A percentile compares a stretch with the other conserved stretches of the same genome.
Evolutionary conservation across 2,113 vertebrate genomes (phyloP).

Genomic region (Menidia beryllina): DNA sequence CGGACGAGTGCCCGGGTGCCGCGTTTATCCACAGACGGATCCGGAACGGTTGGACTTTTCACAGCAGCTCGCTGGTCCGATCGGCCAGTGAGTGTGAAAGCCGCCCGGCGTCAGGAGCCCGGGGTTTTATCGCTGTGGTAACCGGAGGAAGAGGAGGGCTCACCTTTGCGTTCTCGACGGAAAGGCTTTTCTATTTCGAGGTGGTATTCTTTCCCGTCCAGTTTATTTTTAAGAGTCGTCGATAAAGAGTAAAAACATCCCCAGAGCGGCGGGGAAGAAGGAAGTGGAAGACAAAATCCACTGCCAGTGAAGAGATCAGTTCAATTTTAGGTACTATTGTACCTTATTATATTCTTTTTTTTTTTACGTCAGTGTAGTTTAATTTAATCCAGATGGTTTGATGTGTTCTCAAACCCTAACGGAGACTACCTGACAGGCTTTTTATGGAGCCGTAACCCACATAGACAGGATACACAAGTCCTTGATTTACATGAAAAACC

Average conservation of each 20-base stretch:
- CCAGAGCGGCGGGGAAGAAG: neutral
- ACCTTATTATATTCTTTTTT: too few relatives aligned
- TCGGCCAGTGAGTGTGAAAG: conserved; percentile 62
- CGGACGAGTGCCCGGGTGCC: conserved; percentile 25
- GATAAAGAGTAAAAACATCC: neutral
- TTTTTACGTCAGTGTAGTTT: too few relatives aligned
- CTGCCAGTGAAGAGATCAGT: neutral
- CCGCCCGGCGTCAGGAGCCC: conserved; percentile 9
- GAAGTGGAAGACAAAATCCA: too few relatives aligned
- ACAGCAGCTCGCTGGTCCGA: conserved; percentile 20
- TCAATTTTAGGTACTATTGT: too few relatives aligned
- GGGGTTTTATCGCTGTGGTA: neutral
- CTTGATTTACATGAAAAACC: too few relatives aligned
- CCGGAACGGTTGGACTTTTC: conserved; percentile 35
- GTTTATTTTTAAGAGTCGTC: neutral
- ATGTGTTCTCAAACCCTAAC: too few relatives aligned
- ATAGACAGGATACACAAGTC: too few relatives aligned
- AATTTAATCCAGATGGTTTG: too few relatives aligned
- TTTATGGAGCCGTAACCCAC: too few relatives aligned
- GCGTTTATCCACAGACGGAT: neutral
- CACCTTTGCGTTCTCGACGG: neutral
- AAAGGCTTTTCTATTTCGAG: conserved; percentile 8
- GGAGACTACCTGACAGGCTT: too few relatives aligned
- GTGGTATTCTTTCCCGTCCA: neutral
- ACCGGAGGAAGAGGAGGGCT: conserved; percentile 33